A percentile compares a stretch with the other conserved stretches of the same genome.
Conservation (phyloP, 2,113 vertebrate genomes). For the Hippocampus zosterae region DNA sequence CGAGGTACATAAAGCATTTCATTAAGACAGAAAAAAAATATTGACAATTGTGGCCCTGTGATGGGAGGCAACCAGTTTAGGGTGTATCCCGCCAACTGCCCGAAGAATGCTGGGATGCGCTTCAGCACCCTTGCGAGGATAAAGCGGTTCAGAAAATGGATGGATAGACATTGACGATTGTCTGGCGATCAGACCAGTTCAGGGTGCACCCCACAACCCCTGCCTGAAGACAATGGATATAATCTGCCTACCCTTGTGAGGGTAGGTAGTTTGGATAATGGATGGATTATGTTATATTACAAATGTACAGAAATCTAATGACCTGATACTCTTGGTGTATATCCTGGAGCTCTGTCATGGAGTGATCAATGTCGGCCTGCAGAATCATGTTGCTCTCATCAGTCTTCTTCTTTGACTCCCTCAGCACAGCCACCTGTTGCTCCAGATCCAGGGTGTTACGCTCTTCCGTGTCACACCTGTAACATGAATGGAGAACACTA, state of each 20-base stretch:
- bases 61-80: no score
- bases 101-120: no score
- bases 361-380: constrained; percentile 44
- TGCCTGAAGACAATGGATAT: no score
- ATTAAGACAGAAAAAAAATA: neutral
- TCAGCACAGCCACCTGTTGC: constrained; percentile 57
- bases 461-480: constrained; percentile 67
- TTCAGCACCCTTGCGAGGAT: no score
- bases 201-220: no score
- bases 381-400: constrained; percentile 48
- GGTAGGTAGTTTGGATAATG: no score
- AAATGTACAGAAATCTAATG: neutral
- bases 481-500: neutral
- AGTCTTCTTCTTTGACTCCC: constrained; percentile 48
- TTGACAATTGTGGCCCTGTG: no score
- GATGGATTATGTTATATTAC: neutral
- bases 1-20: neutral
- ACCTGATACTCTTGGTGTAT: constrained; percentile 59
- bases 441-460: constrained; percentile 52
- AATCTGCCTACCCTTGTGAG: no score
- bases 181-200: no score
- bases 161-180: no score
- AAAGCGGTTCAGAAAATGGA: no score
- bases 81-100: no score
- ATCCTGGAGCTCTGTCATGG: constrained; percentile 52